Percentiles rank a stretch among this genome's conserved stretches.
These are phyloP conservation scores for Aromia moschata DNA, from an alignment of 2,888 invertebrate species.

Conservation along the genomic window DNA sequence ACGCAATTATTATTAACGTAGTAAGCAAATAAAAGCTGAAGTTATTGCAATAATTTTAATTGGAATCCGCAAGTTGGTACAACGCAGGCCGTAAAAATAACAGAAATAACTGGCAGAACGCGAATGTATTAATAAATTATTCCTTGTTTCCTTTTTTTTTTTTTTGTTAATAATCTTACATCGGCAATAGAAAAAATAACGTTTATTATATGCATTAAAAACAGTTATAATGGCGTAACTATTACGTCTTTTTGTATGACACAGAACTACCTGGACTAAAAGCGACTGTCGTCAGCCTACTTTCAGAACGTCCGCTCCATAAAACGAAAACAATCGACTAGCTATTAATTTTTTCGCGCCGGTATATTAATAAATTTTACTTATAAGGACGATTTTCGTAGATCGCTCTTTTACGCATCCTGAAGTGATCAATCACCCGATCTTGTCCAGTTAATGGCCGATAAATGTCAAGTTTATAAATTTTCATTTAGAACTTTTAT, in stretches of 20 bases:
- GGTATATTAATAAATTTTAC: not conserved
- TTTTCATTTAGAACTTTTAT: not conserved
- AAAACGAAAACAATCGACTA: not conserved
- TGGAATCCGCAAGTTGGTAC: not conserved
- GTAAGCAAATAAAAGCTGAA: not conserved
- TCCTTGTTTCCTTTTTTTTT: not conserved
- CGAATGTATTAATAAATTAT: slow-evolving; percentile 15
- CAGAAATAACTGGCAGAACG: too few relatives aligned
- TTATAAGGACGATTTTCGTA: not conserved
- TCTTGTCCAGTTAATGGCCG: not conserved
- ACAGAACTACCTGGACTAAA: not conserved
- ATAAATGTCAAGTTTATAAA: not conserved
- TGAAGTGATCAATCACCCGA: not conserved
- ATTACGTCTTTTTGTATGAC: slow-evolving; percentile 2
- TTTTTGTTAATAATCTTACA: slow-evolving; percentile 1
- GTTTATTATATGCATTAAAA: slow-evolving; percentile 12
- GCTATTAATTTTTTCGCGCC: not conserved
- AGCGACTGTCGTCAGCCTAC: not conserved
- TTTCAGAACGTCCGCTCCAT: too few relatives aligned
- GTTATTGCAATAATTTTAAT: slow-evolving; percentile 2
- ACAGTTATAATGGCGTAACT: slow-evolving; percentile 7
- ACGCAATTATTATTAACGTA: not conserved
- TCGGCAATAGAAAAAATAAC: slow-evolving; percentile 3
- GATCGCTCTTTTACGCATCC: not conserved
- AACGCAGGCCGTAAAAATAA: slow-evolving; percentile 1